A percentile compares a stretch with the other conserved stretches of the same genome.
phyloP scores from a whole-genome alignment of 2,797 vertebrate genomes.

The Oreochromis grahami region DNA sequence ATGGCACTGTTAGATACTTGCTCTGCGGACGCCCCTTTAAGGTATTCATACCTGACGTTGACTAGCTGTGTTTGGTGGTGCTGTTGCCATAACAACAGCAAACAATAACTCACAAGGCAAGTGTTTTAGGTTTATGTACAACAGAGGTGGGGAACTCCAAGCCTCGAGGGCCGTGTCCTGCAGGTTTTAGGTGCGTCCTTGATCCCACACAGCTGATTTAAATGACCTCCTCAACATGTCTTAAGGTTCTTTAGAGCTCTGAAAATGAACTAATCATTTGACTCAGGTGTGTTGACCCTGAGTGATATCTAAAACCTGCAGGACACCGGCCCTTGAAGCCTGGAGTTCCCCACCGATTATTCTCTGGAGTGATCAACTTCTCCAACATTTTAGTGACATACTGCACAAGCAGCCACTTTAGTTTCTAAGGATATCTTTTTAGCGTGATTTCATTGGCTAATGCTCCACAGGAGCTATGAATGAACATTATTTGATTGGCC shows the following conservation, averaged over 20 bases:
- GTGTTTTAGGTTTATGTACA: neutral
- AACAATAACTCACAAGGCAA: neutral
- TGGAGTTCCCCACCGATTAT: neutral
- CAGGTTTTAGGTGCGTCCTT: neutral
- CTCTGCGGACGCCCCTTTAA: accelerated
- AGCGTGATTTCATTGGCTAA: neutral
- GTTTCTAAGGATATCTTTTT: neutral
- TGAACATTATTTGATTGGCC: too few relatives aligned
- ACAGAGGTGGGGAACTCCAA: neutral
- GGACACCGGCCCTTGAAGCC: neutral
- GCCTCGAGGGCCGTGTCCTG: neutral
- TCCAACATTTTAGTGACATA: neutral
- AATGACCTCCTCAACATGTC: neutral
- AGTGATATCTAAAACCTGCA: neutral
- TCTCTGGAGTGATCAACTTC: neutral
- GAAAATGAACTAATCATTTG: neutral
- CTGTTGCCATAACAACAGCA: neutral
- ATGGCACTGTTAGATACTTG: neutral
- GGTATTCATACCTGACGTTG: neutral
- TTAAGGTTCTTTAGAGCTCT: neutral
- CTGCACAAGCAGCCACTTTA: neutral
- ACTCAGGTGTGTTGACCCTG: neutral
- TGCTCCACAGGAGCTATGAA: neutral
- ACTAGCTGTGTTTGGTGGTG: accelerated
- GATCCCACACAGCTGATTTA: neutral